A percentile compares a stretch with the other conserved stretches of the same genome.
phyloP scores from a whole-genome alignment of 2,888 invertebrate genomes.

The Leptinotarsa peninsularis region DNA sequence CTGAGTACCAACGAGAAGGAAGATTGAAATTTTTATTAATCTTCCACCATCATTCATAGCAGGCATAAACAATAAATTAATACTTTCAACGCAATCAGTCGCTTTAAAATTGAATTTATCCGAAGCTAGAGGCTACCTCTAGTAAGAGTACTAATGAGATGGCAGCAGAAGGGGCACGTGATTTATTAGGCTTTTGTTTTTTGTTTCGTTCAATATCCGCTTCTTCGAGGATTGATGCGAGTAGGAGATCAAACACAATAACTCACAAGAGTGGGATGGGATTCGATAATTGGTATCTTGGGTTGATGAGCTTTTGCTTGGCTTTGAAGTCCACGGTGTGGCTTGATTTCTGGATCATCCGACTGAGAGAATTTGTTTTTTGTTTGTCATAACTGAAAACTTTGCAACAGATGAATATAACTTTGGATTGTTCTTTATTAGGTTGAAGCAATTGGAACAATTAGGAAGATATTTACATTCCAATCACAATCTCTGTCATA shows the following conservation, averaged over 20 bases:
- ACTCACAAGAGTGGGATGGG: background rate
- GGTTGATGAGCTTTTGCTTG: too few relatives aligned
- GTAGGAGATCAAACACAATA: background rate
- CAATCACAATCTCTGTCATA: too few relatives aligned
- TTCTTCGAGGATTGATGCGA: conserved; percentile 10
- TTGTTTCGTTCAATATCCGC: conserved; percentile 30
- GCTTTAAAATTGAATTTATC: conserved; percentile 62
- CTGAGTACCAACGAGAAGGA: conserved; percentile 55
- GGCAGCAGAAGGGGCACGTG: conserved; percentile 47
- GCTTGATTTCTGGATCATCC: too few relatives aligned
- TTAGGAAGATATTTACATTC: too few relatives aligned
- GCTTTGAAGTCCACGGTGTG: too few relatives aligned
- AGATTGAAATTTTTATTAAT: conserved; percentile 61
- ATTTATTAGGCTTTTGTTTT: conserved; percentile 44
- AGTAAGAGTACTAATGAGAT: conserved; percentile 57
- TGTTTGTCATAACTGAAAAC: too few relatives aligned
- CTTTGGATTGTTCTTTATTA: too few relatives aligned
- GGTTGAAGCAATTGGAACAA: too few relatives aligned
- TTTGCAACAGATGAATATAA: too few relatives aligned
- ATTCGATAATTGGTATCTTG: background rate
- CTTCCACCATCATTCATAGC: conserved; percentile 56
- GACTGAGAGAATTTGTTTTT: too few relatives aligned
- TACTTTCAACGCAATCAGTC: conserved; percentile 64
- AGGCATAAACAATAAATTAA: conserved; percentile 61
- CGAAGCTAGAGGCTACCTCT: conserved; percentile 49